phyloP scores from a whole-genome alignment of 1,140 invertebrate genomes.

The Drosophila miranda region DNA sequence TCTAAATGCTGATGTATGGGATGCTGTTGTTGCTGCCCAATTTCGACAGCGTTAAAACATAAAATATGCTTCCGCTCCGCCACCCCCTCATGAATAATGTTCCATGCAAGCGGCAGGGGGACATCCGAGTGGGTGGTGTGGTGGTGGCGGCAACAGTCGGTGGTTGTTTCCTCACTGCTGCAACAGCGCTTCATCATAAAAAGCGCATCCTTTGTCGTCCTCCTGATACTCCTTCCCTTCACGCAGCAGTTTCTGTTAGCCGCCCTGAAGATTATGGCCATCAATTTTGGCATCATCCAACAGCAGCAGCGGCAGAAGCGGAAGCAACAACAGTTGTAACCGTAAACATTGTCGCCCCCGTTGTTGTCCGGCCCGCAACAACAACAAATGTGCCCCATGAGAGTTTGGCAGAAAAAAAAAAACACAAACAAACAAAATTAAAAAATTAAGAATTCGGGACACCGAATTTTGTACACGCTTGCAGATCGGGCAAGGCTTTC shows the following conservation, averaged over 20 bases:
- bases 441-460: not conserved
- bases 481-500: too few relatives aligned
- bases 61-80: constrained; percentile 76
- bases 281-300: constrained; percentile 78
- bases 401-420: constrained; percentile 55
- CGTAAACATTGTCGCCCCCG: constrained; percentile 69
- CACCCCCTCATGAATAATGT: constrained; percentile 73
- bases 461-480: too few relatives aligned
- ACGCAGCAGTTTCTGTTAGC: too few relatives aligned
- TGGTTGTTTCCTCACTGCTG: constrained; percentile 69
- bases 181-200: constrained; percentile 74
- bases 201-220: constrained; percentile 71
- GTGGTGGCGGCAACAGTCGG: constrained; percentile 33
- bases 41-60: constrained; percentile 81
- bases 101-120: constrained; percentile 41
- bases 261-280: constrained; percentile 73
- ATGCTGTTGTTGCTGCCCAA: constrained; percentile 61
- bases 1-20: constrained; percentile 81
- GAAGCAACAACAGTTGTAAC: constrained; percentile 65
- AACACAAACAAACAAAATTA: constrained; percentile 9
- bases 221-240: constrained; percentile 33
- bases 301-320: constrained; percentile 36
- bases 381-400: constrained; percentile 74
- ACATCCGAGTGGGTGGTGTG: constrained; percentile 39
- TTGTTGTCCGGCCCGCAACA: constrained; percentile 22